Conservation (phyloP, 2,113 vertebrate species). For the Microcebus murinus region DNA sequence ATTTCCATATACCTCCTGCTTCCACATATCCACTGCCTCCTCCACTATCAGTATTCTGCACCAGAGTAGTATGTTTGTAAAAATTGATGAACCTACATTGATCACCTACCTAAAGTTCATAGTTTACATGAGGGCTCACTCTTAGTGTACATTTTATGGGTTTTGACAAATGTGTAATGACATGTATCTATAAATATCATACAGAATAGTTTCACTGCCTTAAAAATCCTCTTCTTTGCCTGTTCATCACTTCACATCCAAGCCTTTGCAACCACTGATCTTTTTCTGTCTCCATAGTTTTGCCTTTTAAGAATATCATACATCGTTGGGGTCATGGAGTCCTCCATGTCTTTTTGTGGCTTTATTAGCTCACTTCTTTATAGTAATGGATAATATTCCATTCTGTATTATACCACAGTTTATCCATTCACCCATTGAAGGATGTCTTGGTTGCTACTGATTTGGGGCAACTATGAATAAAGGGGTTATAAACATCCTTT, state of each 20-base stretch:
- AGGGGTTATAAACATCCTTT: neutral
- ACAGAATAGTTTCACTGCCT: neutral
- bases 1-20: neutral
- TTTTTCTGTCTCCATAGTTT: neutral
- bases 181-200: neutral
- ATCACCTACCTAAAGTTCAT: neutral
- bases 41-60: neutral
- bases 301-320: neutral
- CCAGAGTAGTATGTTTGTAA: neutral
- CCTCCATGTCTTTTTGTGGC: neutral
- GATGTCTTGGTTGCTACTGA: neutral
- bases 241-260: neutral
- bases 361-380: neutral
- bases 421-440: neutral
- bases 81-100: neutral
- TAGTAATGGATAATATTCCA: neutral
- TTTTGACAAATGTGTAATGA: constrained; percentile 11
- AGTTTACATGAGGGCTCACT: neutral
- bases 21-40: neutral
- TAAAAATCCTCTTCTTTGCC: neutral
- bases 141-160: neutral
- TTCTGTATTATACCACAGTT: neutral
- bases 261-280: neutral
- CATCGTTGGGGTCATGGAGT: neutral
- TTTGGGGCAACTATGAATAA: constrained; percentile 13